Percentiles rank a stretch among this genome's conserved stretches.
Conservation (phyloP, 53 echinoderm and acorn worm species). For the Paelopatides confundens region DNA sequence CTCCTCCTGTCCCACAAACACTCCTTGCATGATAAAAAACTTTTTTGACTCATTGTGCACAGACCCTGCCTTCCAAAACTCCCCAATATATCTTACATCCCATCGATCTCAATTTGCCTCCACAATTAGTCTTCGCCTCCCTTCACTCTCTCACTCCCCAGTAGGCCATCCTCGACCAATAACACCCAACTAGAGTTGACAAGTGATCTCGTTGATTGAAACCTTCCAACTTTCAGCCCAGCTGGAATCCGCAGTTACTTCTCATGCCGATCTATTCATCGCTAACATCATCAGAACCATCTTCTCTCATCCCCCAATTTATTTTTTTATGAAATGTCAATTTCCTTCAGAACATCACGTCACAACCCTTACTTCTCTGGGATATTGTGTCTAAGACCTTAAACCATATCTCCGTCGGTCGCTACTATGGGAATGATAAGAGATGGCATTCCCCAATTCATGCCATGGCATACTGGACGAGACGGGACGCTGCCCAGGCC, state of each 20-base stretch:
- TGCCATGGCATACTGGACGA: slow-evolving; percentile 10
- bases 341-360: not conserved
- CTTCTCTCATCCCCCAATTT: not conserved
- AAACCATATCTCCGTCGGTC: not conserved
- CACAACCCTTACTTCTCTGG: not conserved
- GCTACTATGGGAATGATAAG: not conserved
- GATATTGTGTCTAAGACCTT: too few relatives aligned
- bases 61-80: not conserved
- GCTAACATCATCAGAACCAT: not conserved
- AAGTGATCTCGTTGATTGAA: slow-evolving; percentile 15
- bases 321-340: not conserved
- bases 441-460: slow-evolving; percentile 12
- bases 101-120: slow-evolving; percentile 39
- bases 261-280: not conserved
- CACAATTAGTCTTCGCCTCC: slow-evolving; percentile 42
- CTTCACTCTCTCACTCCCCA: slow-evolving; percentile 21
- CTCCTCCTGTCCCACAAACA: not conserved
- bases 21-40: not conserved
- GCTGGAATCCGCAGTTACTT: not conserved
- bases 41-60: not conserved
- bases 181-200: slow-evolving; percentile 28
- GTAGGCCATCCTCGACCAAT: slow-evolving; percentile 39
- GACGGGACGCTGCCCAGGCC: slow-evolving; percentile 15
- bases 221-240: slow-evolving; percentile 12
- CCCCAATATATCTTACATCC: slow-evolving; percentile 18